Evolutionary conservation across 2,888 invertebrate genomes (phyloP).

Genomic region (Hirudinaria manillensis): DNA sequence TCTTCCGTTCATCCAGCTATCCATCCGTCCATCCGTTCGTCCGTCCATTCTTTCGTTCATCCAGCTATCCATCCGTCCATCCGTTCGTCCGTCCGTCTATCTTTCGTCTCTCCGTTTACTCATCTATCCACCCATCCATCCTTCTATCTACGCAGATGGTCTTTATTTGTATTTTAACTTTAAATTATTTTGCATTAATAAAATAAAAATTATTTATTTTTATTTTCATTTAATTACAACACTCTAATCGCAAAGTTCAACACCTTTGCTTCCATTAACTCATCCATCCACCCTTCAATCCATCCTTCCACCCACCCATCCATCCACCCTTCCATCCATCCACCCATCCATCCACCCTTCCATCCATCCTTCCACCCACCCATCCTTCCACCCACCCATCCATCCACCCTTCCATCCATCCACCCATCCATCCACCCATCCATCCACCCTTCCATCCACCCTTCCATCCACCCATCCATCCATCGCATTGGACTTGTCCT

Average conservation of each 20-base stretch:
- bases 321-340: not conserved
- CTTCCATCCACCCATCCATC: not conserved
- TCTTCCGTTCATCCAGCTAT: not conserved
- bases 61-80: not conserved
- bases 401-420: not conserved
- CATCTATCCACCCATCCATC: conserved; percentile 1
- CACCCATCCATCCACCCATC: conserved; percentile 4
- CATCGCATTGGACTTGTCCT: no score
- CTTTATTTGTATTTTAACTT: no score
- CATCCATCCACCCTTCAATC: not conserved
- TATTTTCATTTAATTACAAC: no score
- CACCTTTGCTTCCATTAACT: not conserved
- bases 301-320: not conserved
- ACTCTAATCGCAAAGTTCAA: no score
- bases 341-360: not conserved
- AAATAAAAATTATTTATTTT: no score
- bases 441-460: not conserved
- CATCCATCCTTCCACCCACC: not conserved
- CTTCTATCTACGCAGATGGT: no score
- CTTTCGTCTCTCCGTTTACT: no score
- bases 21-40: not conserved
- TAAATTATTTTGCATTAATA: no score
- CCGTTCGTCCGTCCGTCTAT: not conserved
- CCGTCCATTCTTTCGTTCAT: not conserved
- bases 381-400: not conserved